A percentile compares a stretch with the other conserved stretches of the same genome.
phyloP scores from a whole-genome alignment of 2,113 vertebrate species.

The Anarrhichthys ocellatus region DNA sequence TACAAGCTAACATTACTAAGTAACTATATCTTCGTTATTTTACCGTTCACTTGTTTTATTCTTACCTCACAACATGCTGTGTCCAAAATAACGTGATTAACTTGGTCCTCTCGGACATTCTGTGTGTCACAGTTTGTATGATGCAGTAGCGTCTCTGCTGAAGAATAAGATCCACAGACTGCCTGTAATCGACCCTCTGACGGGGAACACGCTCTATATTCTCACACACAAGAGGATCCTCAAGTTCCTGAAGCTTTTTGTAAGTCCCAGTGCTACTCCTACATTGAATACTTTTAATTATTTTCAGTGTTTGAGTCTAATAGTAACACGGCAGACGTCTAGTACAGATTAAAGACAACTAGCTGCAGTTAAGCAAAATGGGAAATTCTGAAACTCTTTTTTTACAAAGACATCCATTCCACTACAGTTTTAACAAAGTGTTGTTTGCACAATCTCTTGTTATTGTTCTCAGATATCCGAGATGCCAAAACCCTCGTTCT shows the following conservation, averaged over 20 bases:
- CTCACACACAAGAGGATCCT: constrained; percentile 99
- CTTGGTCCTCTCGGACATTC: constrained; percentile 1
- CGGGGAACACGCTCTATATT: constrained; percentile 96
- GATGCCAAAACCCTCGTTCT: constrained; percentile 94
- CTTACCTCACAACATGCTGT: neutral
- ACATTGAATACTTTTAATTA: constrained; percentile 4
- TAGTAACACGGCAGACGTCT: neutral
- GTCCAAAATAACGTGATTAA: neutral
- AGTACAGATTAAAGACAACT: neutral
- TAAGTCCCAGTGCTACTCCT: constrained; percentile 81
- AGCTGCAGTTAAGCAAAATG: neutral
- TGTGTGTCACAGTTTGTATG: constrained; percentile 88
- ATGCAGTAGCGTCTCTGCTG: constrained; percentile 96
- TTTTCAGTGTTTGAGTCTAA: neutral
- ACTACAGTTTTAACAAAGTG: neutral
- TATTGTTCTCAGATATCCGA: constrained; percentile 89
- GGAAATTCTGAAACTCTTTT: neutral
- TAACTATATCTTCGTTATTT: neutral
- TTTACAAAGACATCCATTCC: neutral
- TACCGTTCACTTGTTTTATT: neutral
- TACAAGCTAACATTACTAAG: neutral
- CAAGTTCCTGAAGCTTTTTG: constrained; percentile 98
- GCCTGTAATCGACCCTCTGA: constrained; percentile 95
- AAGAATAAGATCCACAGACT: constrained; percentile 97
- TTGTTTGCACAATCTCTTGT: constrained; percentile 11